Conservation (phyloP, 2,888 invertebrate species). For the Oscheius myriophilus region DNA sequence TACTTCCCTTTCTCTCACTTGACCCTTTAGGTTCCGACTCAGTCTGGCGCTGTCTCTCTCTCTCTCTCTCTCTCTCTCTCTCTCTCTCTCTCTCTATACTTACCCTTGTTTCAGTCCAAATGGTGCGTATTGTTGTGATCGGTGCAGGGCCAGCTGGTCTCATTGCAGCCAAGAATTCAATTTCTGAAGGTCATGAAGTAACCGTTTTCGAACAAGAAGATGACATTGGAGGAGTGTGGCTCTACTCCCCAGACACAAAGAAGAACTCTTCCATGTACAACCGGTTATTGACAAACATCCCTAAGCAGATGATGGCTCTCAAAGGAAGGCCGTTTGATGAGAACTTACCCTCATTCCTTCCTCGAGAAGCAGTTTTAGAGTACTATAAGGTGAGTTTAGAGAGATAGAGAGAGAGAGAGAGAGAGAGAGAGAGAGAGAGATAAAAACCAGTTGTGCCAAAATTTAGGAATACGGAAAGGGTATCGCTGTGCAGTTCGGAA, state of each 20-base stretch:
- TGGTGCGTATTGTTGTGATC: conserved; percentile 78
- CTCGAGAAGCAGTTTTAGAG: conserved; percentile 74
- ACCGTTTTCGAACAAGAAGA: conserved; percentile 81
- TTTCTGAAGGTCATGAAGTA: conserved; percentile 37
- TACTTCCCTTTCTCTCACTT: too few species aligned
- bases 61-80: too few species aligned
- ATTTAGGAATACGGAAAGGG: conserved; percentile 45
- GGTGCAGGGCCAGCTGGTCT: conserved; percentile 88
- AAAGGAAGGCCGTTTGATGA: conserved; percentile 84
- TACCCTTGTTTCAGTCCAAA: too few species aligned
- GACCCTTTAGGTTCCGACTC: too few species aligned
- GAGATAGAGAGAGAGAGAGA: too few species aligned
- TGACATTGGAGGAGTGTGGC: conserved; percentile 89
- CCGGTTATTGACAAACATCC: conserved; percentile 88
- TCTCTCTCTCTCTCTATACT: too few species aligned
- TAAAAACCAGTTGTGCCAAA: too few species aligned
- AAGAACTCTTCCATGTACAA: conserved; percentile 89
- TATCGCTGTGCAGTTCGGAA: conserved; percentile 41
- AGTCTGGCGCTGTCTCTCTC: too few species aligned
- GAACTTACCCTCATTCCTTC: conserved; percentile 77
- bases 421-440: too few species aligned
- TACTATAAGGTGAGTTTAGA: conserved; percentile 43
- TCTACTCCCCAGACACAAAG: conserved; percentile 70
- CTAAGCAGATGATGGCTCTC: conserved; percentile 91
- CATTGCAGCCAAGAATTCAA: conserved; percentile 47